Base-by-base conservation (phyloP, 2,113 vertebrate species). In the Aptenodytes forsteri region DNA sequence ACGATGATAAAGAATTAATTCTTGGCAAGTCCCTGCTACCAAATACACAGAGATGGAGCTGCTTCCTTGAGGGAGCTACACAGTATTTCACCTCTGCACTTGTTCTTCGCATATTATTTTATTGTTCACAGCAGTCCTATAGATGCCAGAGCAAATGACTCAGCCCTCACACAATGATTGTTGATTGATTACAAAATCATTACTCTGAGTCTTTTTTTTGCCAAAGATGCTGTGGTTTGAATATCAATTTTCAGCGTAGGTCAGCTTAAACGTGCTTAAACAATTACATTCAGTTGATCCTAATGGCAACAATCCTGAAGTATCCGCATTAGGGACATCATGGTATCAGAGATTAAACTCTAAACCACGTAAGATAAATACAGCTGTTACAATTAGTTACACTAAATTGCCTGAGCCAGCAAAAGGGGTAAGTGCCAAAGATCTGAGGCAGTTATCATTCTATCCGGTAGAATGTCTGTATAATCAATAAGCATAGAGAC, bases 381-480 rank as follows among this genome's bases (percentile, higher is more conserved):
- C 25, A 96, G 77, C 62, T 95, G 77, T 97, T 94, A 86, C 78
- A 93, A 96, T 96, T 95, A 98, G 96, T 94, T 96, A 90, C 32
- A 94, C 19, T 84, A 49, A 96, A 94, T 71, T 94, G 40, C 72
- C 56, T 89, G 29, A 96, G 83, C 58, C 91, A 97, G 78, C 78
- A 85, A 55, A 55, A 92, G 38, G 46, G 34, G 16, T 27, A 81
- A 95, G 44, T 85, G 52, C 70, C 95, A 69, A 87, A 90, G 76
- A 85, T 54, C 69, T 88, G 64, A 97, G 61, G 73, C 95, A 80
- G 49, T 80, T 66, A 77, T 58, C 89, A 94, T 91, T 83, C 72
- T 34, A 62, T 66, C 64, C 76, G 61, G 27, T 40, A 96, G 90
- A 97, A 96, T 46, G 72, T 38, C 52, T 87, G 44, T 42, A 54